Base-by-base conservation (phyloP, 2,797 vertebrate genomes). In the Brachymystax lenok region DNA sequence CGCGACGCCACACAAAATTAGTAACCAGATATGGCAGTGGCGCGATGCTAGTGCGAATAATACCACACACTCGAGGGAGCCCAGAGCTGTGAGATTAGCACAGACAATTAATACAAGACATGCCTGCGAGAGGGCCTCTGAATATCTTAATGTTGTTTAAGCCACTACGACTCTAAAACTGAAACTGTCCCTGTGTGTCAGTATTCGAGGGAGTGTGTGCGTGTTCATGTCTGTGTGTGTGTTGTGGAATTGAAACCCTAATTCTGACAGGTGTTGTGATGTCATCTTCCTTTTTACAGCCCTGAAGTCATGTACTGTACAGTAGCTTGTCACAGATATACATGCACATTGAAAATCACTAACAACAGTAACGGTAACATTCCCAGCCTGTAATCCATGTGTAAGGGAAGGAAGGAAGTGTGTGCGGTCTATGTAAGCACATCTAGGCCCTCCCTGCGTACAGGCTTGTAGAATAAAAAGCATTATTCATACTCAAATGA, bases 71-170 rank as follows among this genome's bases (percentile, higher is more conserved):
- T 90, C 88, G 78, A 81, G 89, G 86, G 88, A 89, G 80, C 83
- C 81, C 71, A 46, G 52, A 81, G 86, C 81, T 88, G 78, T 72
- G 85, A 92, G 89, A 94, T 92, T 92, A 92, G 85, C 82, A 74
- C 76, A 84, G 86, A 83, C 84, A 90, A 86, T 91, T 90, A 71
- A 85, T 82, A 85, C 79, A 81, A 83, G 81, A 77, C 79, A 80
- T 77, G 79, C 71, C 30, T 63, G 54, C 71, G 56, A 74, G 61
- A 77, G 68, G 59, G 21, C 46, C 27, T 69, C 8, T 71, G 76
- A 50, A 69, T 79, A 77, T 61, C 35, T 30, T 56, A 70, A 68
- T 14, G 63, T 3, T 16, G 69, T 68, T 71, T 75, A 63, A 80
- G 61, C 21, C 21, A 35, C 46, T 73, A 21, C 21, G 3, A 5